phyloP scores from a whole-genome alignment of 1,140 invertebrate species.

The Drosophila nigrodunni region DNA sequence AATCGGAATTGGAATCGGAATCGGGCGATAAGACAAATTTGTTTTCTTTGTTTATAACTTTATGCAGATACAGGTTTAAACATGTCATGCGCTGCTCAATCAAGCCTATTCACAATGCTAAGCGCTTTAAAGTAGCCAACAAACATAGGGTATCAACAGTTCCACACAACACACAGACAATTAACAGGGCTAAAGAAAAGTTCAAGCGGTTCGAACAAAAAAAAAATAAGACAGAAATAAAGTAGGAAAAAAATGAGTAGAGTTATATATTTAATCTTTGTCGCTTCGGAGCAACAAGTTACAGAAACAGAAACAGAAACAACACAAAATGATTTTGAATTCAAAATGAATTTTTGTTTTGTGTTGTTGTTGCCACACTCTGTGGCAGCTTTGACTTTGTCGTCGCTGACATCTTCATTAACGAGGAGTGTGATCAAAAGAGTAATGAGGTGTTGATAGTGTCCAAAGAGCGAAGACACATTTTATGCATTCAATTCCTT shows the following conservation, averaged over 20 bases:
- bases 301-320: constrained; percentile 1
- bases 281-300: constrained; percentile 60
- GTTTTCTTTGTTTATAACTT: constrained; percentile 83
- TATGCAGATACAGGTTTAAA: constrained; percentile 76
- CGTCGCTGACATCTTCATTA: constrained; percentile 79
- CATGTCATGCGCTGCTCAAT: constrained; percentile 12
- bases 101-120: constrained; percentile 22
- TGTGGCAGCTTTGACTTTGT: not conserved
- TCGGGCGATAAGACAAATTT: constrained; percentile 84
- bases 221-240: not conserved
- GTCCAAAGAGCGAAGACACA: constrained; percentile 30
- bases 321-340: constrained; percentile 55
- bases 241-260: constrained; percentile 22
- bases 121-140: not conserved
- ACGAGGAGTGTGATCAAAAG: constrained; percentile 82
- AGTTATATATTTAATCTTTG: constrained; percentile 80
- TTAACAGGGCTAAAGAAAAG: constrained; percentile 14
- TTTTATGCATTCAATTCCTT: constrained; percentile 24
- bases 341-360: constrained; percentile 30
- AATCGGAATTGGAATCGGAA: constrained; percentile 59
- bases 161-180: not conserved
- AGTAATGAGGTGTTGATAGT: constrained; percentile 85
- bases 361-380: constrained; percentile 18
- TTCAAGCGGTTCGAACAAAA: constrained; percentile 28
- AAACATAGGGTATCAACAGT: constrained; percentile 45